Conservation (phyloP, 2,113 vertebrate species). For the Ahaetulla prasina region DNA sequence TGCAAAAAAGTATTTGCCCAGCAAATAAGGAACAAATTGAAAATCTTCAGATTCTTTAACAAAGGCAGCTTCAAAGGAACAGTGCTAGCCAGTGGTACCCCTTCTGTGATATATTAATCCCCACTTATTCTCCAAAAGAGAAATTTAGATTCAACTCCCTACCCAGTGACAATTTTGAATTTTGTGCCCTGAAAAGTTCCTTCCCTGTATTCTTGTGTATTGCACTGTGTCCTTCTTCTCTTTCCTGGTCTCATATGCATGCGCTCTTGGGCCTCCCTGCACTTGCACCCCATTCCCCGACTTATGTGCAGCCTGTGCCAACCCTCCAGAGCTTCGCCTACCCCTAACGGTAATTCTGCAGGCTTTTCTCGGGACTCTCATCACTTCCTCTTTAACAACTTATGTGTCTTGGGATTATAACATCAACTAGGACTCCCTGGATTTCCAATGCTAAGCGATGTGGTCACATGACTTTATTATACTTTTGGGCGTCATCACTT, state of each 20-base stretch:
- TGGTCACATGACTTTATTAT: neutral
- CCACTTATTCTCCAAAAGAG: too few species aligned
- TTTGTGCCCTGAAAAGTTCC: neutral
- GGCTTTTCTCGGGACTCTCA: neutral
- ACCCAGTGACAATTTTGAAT: too few species aligned
- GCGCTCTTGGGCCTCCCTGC: neutral
- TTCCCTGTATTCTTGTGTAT: neutral
- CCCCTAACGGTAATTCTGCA: neutral
- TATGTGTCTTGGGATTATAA: neutral
- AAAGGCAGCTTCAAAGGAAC: too few species aligned
- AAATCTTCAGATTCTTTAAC: too few species aligned
- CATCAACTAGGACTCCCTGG: neutral
- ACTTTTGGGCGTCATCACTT: neutral
- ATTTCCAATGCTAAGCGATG: neutral
- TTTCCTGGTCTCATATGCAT: neutral
- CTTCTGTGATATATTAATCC: too few species aligned
- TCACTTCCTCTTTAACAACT: neutral
- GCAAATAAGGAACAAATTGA: too few species aligned
- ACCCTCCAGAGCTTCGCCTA: neutral
- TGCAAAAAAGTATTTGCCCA: too few species aligned
- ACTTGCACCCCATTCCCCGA: neutral
- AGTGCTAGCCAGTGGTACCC: too few species aligned
- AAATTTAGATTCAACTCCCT: too few species aligned
- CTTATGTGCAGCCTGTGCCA: neutral
- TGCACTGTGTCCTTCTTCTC: neutral